Base-by-base conservation (phyloP, 2,797 vertebrate species). In the Danio tinwini region DNA sequence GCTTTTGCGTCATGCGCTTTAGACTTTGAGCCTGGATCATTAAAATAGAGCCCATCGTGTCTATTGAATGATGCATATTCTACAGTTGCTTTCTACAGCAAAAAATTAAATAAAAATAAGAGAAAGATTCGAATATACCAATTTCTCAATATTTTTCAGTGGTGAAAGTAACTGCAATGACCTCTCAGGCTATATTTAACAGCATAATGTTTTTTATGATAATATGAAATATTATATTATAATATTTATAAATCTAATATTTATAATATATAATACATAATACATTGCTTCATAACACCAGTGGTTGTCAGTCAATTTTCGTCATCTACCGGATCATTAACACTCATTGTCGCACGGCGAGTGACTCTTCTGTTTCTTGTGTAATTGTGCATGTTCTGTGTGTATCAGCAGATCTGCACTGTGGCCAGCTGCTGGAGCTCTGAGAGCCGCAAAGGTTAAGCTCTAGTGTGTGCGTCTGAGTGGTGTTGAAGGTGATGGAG, bases 371-470 rank as follows among this genome's bases (percentile, higher is more conserved):
- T 50, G 39, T 64, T 64, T 65, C 69, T 40, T 37, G 61, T 80
- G 61, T 56, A 65, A 55, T 6, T 6, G 5, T 56, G 42, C 42
- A 56, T 65, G 42, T 47, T 65, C 39, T 39, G 39, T 65, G 50
- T 64, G 42, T 71, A 80, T 80, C 50, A 73, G 59, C 61, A 80
- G 42, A 80, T 72, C 77, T 44, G 19, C 0, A 3, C 16, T 55
- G 40, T 14, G 44, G 67, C 45, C 58, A 62, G 45, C 67, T 42
- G 56, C 77, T 72, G 21, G 56, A 62, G 12, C 52, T 73, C 62
- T 56, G 12, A 71, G 67, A 73, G 69, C 61, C 50, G 12, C 39
- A 65, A 80, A 64, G 69, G 42, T 80, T 80, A 73, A 65, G 50
- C 61, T 56, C 50, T 42, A 73, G 50, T 73, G 50, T 73, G 58